phyloP scores from a whole-genome alignment of 92 coral and sea anemone genomes.

The Desmophyllum pertusum region DNA sequence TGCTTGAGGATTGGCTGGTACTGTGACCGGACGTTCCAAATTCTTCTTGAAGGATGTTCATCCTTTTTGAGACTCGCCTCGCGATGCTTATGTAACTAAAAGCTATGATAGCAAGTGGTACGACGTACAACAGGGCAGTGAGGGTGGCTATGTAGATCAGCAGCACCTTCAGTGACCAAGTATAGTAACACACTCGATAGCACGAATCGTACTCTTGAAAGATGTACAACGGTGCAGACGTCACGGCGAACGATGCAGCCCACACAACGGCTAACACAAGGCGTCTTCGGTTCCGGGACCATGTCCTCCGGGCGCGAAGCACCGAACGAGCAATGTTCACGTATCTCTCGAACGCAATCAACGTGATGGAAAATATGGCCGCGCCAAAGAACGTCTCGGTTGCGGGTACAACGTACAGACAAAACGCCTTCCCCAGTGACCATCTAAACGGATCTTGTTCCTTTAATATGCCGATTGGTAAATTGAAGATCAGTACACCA shows the following conservation, averaged over 20 bases:
- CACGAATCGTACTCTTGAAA: conserved; percentile 31
- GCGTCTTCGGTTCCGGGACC: conserved; percentile 35
- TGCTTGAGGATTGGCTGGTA: background rate
- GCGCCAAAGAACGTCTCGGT: conserved; percentile 84
- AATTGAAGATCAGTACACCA: conserved; percentile 72
- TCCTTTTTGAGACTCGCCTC: conserved; percentile 58
- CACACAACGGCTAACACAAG: conserved; percentile 58
- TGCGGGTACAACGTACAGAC: conserved; percentile 74
- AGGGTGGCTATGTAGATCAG: conserved; percentile 21
- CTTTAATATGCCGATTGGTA: conserved; percentile 67
- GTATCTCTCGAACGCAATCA: conserved; percentile 80
- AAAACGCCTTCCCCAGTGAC: conserved; percentile 62
- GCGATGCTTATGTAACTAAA: conserved; percentile 72
- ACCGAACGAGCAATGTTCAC: conserved; percentile 54
- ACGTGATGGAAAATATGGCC: conserved; percentile 80
- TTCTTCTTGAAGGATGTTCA: conserved; percentile 48
- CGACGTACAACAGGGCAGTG: conserved; percentile 59
- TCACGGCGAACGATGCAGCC: conserved; percentile 63
- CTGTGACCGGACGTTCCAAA: background rate
- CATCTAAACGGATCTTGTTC: conserved; percentile 52
- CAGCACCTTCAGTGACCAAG: conserved; percentile 27
- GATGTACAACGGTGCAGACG: conserved; percentile 62
- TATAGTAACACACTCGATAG: conserved; percentile 15
- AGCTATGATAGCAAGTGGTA: conserved; percentile 63
- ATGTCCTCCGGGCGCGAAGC: conserved; percentile 16